Conservation (phyloP, 2,888 invertebrate species). For the Rhagium mordax region DNA sequence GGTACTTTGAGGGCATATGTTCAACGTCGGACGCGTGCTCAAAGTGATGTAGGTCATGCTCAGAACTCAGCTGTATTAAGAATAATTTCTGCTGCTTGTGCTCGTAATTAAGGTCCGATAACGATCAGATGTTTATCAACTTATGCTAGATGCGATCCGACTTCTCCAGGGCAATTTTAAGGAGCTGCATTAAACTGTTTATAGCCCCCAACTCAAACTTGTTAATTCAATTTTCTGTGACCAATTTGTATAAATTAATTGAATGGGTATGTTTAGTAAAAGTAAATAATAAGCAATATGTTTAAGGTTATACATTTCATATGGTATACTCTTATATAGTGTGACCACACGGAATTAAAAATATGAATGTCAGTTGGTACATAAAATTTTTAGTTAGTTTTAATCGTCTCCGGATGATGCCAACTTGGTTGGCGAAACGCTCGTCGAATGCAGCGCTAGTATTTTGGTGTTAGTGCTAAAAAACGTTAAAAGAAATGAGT, state of each 20-base stretch:
- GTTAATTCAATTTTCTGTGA: background rate
- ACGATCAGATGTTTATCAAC: constrained; percentile 46
- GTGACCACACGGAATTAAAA: too few relatives aligned
- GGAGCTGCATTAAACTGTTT: background rate
- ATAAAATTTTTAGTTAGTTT: too few relatives aligned
- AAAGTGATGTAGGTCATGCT: constrained; percentile 48
- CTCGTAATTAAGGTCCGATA: constrained; percentile 44
- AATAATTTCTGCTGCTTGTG: constrained; percentile 31
- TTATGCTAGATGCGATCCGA: background rate
- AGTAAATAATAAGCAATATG: too few relatives aligned
- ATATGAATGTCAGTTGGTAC: too few relatives aligned
- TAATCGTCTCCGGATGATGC: too few relatives aligned
- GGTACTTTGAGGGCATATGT: constrained; percentile 31
- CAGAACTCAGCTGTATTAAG: constrained; percentile 44
- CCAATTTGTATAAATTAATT: background rate
- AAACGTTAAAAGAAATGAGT: too few relatives aligned
- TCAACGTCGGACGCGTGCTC: constrained; percentile 41
- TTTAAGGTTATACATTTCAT: too few relatives aligned
- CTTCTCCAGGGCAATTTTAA: background rate
- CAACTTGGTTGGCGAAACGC: too few relatives aligned
- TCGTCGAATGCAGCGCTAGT: too few relatives aligned
- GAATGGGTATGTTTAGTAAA: background rate
- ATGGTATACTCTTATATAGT: too few relatives aligned
- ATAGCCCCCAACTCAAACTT: background rate
- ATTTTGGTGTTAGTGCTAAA: too few relatives aligned